Conservation (phyloP, 1,140 invertebrate genomes). For the Monomorium pharaonis region DNA sequence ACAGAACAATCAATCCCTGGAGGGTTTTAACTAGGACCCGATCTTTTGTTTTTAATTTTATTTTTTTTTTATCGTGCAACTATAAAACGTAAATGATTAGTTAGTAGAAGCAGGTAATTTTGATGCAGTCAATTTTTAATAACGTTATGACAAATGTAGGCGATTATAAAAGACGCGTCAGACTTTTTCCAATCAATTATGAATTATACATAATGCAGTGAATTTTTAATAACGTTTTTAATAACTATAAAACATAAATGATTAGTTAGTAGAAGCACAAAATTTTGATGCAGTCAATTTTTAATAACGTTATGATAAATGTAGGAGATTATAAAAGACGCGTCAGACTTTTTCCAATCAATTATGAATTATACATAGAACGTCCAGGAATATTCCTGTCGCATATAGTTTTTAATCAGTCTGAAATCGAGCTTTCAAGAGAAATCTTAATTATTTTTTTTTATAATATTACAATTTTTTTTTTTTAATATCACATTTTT, state of each 20-base stretch:
- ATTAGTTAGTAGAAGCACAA: constrained; percentile 24
- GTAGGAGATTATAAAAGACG: not conserved
- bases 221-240: no score
- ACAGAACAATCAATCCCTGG: constrained; percentile 16
- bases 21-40: no score
- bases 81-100: constrained; percentile 32
- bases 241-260: constrained; percentile 26
- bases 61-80: not conserved
- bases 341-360: not conserved
- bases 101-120: constrained; percentile 11
- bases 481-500: not conserved
- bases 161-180: not conserved
- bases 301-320: not conserved
- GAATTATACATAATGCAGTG: no score
- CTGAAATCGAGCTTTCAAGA: not conserved
- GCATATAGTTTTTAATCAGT: not conserved
- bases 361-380: not conserved
- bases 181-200: not conserved
- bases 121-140: not conserved
- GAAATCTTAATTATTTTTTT: not conserved
- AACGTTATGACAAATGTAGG: not conserved
- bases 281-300: not conserved
- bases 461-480: not conserved
- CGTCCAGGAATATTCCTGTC: not conserved
- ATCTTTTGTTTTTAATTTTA: no score